phyloP scores from a whole-genome alignment of 2,888 invertebrate genomes.

The Venusia cambrica region DNA sequence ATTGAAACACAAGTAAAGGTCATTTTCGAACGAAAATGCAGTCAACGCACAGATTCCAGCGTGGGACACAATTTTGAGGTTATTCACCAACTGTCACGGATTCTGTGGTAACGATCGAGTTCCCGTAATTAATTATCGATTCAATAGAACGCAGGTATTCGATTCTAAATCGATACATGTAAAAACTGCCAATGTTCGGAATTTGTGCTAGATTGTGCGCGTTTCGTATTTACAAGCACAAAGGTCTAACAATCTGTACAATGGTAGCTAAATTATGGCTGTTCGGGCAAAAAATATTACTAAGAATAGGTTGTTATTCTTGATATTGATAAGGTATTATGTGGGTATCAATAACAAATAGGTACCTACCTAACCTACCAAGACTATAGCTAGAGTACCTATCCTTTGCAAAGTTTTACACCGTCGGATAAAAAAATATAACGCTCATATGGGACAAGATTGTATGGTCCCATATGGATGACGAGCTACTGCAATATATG shows the following conservation, averaged over 20 bases:
- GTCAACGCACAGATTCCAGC: constrained; percentile 29
- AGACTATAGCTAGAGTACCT: too few species aligned
- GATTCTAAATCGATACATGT: constrained; percentile 47
- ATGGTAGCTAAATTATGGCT: too few species aligned
- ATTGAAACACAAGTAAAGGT: constrained; percentile 35
- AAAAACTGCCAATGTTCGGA: constrained; percentile 47
- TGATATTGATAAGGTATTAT: too few species aligned
- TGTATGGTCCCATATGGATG: too few species aligned
- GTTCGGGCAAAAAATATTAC: too few species aligned
- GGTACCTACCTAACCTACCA: too few species aligned
- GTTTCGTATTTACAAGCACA: constrained; percentile 19
- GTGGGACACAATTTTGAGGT: constrained; percentile 68
- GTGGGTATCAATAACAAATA: too few species aligned
- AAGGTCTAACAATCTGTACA: constrained; percentile 1
- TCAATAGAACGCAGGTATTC: constrained; percentile 47
- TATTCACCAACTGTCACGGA: constrained; percentile 27
- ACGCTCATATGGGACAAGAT: too few species aligned
- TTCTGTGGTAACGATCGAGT: constrained; percentile 41
- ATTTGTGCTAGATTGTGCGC: constrained; percentile 40
- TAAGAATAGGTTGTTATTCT: too few species aligned
- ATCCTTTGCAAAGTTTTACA: too few species aligned
- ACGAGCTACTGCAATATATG: too few species aligned
- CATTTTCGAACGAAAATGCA: constrained; percentile 29
- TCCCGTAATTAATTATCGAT: constrained; percentile 58
- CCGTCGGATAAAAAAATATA: too few species aligned